Percentiles rank a stretch among this genome's conserved stretches.
Evolutionary conservation across 2,888 invertebrate genomes (phyloP).

Genomic region (Lordiphosa andalusiaca): DNA sequence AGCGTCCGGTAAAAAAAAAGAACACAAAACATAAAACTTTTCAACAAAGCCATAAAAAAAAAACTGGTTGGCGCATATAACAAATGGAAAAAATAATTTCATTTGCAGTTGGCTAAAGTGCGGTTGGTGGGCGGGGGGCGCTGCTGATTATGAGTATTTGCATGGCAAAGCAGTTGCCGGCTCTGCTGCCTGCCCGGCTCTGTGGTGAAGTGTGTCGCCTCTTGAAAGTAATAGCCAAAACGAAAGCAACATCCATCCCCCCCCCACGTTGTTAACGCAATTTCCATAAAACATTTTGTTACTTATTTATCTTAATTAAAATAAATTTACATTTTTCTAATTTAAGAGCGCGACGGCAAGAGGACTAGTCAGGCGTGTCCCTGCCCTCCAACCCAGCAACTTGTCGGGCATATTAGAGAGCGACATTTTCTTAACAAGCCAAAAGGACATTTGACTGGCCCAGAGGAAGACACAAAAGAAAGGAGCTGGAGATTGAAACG

Average conservation of each 20-base stretch:
- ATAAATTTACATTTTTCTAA: conserved; percentile 80
- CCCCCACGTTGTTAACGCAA: conserved; percentile 75
- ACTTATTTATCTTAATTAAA: conserved; percentile 80
- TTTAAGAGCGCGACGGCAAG: conserved; percentile 72
- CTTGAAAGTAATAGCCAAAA: conserved; percentile 68
- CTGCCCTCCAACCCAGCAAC: conserved; percentile 10
- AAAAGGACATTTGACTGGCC: conserved; percentile 63
- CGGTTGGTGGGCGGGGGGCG: conserved; percentile 4
- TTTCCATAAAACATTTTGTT: conserved; percentile 79
- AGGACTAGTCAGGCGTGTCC: conserved; percentile 40
- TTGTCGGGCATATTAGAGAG: conserved; percentile 63
- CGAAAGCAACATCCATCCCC: conserved; percentile 49
- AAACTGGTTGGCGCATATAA: conserved; percentile 27
- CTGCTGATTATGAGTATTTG: conserved; percentile 66
- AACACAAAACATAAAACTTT: conserved; percentile 34
- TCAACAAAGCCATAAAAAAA: conserved; percentile 44
- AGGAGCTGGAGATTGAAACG: conserved; percentile 23
- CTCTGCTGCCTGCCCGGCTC: conserved; percentile 5
- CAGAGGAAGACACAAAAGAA: conserved; percentile 32
- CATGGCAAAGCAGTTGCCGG: conserved; percentile 62
- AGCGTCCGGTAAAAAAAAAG: conserved; percentile 1
- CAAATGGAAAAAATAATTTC: conserved; percentile 61
- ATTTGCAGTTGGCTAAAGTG: conserved; percentile 27
- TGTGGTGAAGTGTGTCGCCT: conserved; percentile 57
- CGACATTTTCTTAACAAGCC: conserved; percentile 73